Evolutionary conservation across 1,140 invertebrate genomes (phyloP), one percentile per base, ranked within the genome.

Genomic region (Halyomorpha halys): DNA sequence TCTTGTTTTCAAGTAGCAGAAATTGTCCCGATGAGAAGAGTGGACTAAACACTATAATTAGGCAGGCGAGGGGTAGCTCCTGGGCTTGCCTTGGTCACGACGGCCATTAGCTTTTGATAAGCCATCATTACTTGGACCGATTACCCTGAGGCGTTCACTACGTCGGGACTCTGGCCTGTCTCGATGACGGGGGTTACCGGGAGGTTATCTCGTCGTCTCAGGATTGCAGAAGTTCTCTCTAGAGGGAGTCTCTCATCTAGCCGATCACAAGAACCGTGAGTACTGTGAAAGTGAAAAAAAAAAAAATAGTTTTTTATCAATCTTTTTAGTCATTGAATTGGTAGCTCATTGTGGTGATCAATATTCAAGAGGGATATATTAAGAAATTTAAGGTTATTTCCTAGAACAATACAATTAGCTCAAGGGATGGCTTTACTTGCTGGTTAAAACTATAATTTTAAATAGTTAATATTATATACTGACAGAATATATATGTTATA

Each of bases 61-160:
- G 62, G 30, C 34, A 16, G 65, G 34, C 8, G 18, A 30, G 51
- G 44, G 64, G 60, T 65, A 65, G 65, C 65, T 66, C 53, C 65
- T 62, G 65, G 65, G 61, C 59, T 66, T 66, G 51, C 51, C 45
- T 60, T 39, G 59, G 65, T 66, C 65, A 66, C 65, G 65, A 66
- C 65, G 51, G 23, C 60, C 49, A 66, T 66, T 66, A 66, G 59
- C 44, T 66, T 66, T 66, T 66, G 65, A 66, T 66, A 66, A 66
- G 65, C 65, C 59, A 61, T 66, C 53, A 66, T 66, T 66, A 66
- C 65, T 62, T 1, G 53, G 53, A 61, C 65, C 65, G 61, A 66
- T 66, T 66, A 66, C 65, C 65, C 65, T 19, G 19, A 34, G 65
- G 65, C 65, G 23, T 39, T 39, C 34, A 13, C 34, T 39, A 39